These are phyloP conservation scores for Tethya wilhelma DNA, from an alignment of 37 sponge, comb jelly and placozoan species.

Conservation along the genomic window DNA sequence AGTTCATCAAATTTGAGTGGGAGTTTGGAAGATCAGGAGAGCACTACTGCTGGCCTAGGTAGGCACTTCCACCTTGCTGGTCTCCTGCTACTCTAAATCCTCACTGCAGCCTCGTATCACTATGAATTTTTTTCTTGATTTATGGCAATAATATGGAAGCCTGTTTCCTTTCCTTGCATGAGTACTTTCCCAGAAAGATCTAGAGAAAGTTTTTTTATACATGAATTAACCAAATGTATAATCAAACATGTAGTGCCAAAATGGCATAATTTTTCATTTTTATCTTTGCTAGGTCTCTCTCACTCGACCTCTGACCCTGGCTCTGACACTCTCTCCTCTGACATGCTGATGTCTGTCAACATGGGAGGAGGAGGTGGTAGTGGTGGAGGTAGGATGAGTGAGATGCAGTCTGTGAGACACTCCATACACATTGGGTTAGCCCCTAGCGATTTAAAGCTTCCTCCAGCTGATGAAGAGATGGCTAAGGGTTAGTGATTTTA, in stretches of 20 bases:
- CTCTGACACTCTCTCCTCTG: not conserved
- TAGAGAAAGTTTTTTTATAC: too few species aligned
- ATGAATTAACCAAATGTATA: too few species aligned
- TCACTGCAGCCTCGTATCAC: too few species aligned
- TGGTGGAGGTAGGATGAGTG: not conserved
- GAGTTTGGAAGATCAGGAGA: too few species aligned
- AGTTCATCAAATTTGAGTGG: too few species aligned
- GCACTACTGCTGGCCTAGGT: too few species aligned
- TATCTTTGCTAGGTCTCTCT: not conserved
- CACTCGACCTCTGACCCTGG: conserved; percentile 5
- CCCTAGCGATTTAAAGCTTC: conserved; percentile 4
- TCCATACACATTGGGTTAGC: conserved; percentile 20
- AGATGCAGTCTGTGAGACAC: conserved; percentile 11
- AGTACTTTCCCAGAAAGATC: too few species aligned
- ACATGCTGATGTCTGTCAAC: conserved; percentile 28
- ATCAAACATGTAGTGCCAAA: too few species aligned
- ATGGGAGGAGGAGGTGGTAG: not conserved
- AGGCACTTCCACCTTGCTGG: too few species aligned
- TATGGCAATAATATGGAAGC: not conserved
- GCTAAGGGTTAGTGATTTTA: conserved; percentile 16
- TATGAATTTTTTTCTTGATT: not conserved
- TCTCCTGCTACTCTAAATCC: too few species aligned
- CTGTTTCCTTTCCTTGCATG: too few species aligned
- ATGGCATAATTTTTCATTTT: too few species aligned
- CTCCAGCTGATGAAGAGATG: conserved; percentile 25